Base-by-base conservation (phyloP, 2,797 vertebrate species). In the Enteromius viviparus region DNA sequence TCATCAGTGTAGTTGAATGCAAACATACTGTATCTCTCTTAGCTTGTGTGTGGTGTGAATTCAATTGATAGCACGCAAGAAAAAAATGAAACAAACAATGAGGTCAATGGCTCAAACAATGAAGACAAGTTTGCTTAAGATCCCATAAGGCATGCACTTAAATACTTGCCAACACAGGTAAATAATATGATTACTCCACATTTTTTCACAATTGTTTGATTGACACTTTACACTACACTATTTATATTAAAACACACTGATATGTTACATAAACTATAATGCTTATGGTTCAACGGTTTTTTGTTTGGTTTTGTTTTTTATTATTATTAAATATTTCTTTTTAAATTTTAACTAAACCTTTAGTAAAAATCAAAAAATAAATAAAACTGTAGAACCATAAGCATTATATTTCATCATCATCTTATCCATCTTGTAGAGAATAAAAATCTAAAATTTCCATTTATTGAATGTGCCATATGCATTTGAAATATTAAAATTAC, bases 1-100 rank as follows among this genome's bases (percentile, higher is more conserved):
- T 82, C 21, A 32, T 55, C 55, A 70, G 40, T 66, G 49, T 45
- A 65, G 58, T 37, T 71, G 14, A 78, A 79, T 60, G 51, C 11
- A 58, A 23, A 34, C 60, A 0, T 26, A n/a, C n/a, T n/a, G n/a
- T 65, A 37, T 49, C 34, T 12, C 47, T 68, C 71, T 26, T 47
- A 26, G 14, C 11, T 26, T 45, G 12, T 70, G 11, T 68, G 19
- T 81, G 17, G 62, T 37, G 34, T 64, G 10, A 19, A 29, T 64
- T 21, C 21, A 79, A 6, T 21, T 66, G 66, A 72, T 74, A 12
- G 49, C 21, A 23, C 15, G 17, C 34, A 15, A 70, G 14, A 26
- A 53, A 42, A 62, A 19, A 26, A 23, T 29, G 6, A 65, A 74
- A 60, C 26, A 7, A 60, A 26, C 17, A 26, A 40, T 64, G 58